Percentiles rank a stretch among this genome's conserved stretches.
phyloP scores from a whole-genome alignment of 2,113 vertebrate species.

The Cebus imitator region DNA sequence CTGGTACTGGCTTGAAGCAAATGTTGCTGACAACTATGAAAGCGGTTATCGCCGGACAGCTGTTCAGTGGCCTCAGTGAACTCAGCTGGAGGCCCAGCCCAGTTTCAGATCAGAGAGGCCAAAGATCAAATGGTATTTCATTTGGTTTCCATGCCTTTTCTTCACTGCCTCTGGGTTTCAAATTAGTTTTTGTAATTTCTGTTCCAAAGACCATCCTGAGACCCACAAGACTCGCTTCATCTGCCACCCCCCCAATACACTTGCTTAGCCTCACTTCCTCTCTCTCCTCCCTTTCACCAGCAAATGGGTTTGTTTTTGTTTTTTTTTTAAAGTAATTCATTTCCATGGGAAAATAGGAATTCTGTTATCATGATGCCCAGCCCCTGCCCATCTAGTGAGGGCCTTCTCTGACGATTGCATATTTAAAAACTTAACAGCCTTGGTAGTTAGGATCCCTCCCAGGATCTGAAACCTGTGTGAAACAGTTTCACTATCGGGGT shows the following conservation, averaged over 20 bases:
- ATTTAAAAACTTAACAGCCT: neutral
- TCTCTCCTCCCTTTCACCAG: neutral
- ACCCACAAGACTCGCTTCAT: neutral
- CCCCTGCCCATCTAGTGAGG: neutral
- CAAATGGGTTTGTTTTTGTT: neutral
- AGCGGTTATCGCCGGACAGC: slow-evolving; percentile 64
- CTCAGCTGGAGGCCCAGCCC: slow-evolving; percentile 58
- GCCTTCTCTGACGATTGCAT: neutral
- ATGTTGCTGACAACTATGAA: slow-evolving; percentile 61
- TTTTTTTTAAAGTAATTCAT: neutral
- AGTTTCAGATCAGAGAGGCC: slow-evolving; percentile 58
- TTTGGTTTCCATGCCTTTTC: slow-evolving; percentile 53
- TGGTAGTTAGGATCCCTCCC: neutral
- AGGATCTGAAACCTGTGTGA: neutral
- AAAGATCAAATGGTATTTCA: slow-evolving; percentile 66
- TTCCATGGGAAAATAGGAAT: neutral
- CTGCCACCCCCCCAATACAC: neutral
- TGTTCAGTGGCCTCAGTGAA: slow-evolving; percentile 65
- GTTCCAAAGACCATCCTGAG: slow-evolving; percentile 21
- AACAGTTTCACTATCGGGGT: neutral
- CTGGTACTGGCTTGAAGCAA: slow-evolving; percentile 7
- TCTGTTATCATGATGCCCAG: neutral
- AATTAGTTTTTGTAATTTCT: slow-evolving; percentile 63
- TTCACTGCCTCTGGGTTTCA: slow-evolving; percentile 47
- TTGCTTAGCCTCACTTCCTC: neutral